Conservation (phyloP, 2,797 vertebrate species). For the Channallabes apus region DNA sequence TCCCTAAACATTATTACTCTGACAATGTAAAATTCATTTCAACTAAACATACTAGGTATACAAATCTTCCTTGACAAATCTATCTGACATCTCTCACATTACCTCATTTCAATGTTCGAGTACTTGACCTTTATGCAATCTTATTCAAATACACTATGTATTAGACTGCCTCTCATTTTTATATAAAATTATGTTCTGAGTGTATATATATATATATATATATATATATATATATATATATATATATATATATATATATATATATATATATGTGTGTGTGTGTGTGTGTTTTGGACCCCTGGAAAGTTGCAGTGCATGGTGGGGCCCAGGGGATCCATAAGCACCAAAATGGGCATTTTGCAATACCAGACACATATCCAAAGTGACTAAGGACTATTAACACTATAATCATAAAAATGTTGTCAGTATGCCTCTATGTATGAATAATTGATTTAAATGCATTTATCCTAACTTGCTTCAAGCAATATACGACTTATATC, state of each 20-base stretch:
- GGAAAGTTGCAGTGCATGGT: not conserved
- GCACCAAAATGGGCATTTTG: not conserved
- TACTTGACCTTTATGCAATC: not conserved
- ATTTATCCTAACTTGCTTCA: constrained; percentile 34
- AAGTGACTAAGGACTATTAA: not conserved
- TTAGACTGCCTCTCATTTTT: not conserved
- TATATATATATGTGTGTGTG: too few species aligned
- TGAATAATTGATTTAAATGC: not conserved
- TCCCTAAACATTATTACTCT: constrained; percentile 37
- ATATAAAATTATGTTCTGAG: not conserved
- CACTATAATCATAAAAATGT: not conserved
- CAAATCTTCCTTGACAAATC: constrained; percentile 19
- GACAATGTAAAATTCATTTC: constrained; percentile 21
- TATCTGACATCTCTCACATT: not conserved
- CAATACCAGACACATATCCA: not conserved
- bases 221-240: too few species aligned
- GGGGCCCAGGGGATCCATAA: not conserved
- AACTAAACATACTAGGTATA: not conserved
- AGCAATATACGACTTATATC: constrained; percentile 31
- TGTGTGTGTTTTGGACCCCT: not conserved
- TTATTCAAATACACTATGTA: constrained; percentile 14
- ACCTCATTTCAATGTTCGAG: not conserved
- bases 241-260: too few species aligned
- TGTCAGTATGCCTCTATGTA: not conserved
- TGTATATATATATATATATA: too few species aligned